phyloP scores from a whole-genome alignment of 2,797 vertebrate genomes.

The Threskiornis aethiopicus region DNA sequence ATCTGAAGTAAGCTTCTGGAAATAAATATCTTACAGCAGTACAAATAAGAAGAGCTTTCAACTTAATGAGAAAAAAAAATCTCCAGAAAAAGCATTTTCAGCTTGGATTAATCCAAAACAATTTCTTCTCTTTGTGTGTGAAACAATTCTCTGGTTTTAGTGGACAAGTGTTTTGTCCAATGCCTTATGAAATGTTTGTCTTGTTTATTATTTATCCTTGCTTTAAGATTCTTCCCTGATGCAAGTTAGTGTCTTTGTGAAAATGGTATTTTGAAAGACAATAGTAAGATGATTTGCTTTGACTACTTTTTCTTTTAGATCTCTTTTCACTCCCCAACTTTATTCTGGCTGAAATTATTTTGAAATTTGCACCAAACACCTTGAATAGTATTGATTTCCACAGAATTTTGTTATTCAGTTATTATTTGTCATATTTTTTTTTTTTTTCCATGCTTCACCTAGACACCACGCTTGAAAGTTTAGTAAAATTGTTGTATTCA shows the following conservation, averaged over 20 bases:
- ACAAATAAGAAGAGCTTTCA: not conserved
- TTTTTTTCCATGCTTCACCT: not conserved
- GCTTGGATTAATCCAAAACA: not conserved
- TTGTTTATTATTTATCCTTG: not conserved
- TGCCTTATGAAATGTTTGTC: not conserved
- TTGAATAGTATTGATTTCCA: not conserved
- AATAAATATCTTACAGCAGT: not conserved
- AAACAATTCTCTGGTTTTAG: not conserved
- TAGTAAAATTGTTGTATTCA: not conserved
- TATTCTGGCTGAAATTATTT: not conserved
- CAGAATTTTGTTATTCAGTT: not conserved
- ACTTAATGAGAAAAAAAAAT: conserved; percentile 20
- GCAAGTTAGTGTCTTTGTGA: not conserved
- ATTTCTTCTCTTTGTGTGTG: not conserved
- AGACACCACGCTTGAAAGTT: rapidly evolving
- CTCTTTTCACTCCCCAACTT: not conserved
- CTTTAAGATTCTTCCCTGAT: not conserved
- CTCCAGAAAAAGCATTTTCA: not conserved
- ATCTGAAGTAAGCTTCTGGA: conserved; percentile 25
- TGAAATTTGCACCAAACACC: not conserved
- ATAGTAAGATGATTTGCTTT: not conserved
- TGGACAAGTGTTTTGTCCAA: not conserved
- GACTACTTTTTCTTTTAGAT: not conserved
- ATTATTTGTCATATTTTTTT: not conserved
- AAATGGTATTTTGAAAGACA: not conserved